Percentiles rank a stretch among this genome's conserved stretches.
phyloP scores from a whole-genome alignment of 2,113 vertebrate species.

The Caranx ignobilis region DNA sequence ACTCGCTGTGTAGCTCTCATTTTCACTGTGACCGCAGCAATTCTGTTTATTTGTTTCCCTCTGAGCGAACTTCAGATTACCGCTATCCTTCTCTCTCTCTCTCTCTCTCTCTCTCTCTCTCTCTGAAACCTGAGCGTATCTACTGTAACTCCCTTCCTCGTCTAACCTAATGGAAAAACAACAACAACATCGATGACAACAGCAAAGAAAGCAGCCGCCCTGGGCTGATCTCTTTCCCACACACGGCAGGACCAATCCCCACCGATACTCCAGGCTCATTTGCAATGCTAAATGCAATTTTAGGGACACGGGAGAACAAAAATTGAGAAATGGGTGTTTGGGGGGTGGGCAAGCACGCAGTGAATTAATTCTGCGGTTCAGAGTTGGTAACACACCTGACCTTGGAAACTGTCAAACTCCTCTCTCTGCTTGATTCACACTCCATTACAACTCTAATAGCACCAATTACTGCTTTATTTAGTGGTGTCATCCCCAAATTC shows the following conservation, averaged over 20 bases:
- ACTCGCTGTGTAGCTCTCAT: conserved; percentile 35
- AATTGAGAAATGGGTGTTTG: conserved; percentile 10
- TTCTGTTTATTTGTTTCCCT: conserved; percentile 52
- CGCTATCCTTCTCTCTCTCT: conserved; percentile 22
- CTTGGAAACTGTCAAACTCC: conserved; percentile 74
- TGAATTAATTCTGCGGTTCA: conserved; percentile 58
- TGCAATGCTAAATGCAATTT: conserved; percentile 55
- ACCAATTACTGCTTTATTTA: conserved; percentile 72
- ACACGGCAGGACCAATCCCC: conserved; percentile 25
- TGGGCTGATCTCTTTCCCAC: conserved; percentile 24
- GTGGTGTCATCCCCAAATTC: conserved; percentile 50
- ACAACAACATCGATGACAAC: conserved; percentile 17
- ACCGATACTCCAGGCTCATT: conserved; percentile 25
- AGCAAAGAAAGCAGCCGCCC: conserved; percentile 29
- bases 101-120: conserved; percentile 23
- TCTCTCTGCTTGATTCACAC: conserved; percentile 59
- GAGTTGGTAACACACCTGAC: conserved; percentile 52
- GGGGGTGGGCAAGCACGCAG: conserved; percentile 29
- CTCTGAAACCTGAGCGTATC: conserved; percentile 33
- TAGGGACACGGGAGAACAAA: conserved; percentile 8
- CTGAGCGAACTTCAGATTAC: conserved; percentile 39
- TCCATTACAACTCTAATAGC: conserved; percentile 69
- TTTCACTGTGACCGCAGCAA: conserved; percentile 45
- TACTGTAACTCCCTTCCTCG: conserved; percentile 13
- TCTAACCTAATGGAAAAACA: conserved; percentile 26